Base-by-base conservation (phyloP, 1,140 invertebrate species). In the Oedothorax gibbosus region DNA sequence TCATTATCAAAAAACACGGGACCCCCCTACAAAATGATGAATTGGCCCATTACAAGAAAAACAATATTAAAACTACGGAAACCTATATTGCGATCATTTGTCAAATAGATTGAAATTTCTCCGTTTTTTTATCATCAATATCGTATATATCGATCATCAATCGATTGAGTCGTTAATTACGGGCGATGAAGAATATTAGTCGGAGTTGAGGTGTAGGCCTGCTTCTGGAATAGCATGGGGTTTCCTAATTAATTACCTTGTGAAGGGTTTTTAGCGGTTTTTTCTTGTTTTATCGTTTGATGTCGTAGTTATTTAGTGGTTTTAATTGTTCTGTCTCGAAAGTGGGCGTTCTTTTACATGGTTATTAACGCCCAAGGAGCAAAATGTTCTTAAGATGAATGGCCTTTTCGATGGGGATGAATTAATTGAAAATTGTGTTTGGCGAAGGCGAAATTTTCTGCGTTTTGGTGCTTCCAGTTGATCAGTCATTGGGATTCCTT, bases 101-200 rank as follows among this genome's bases (percentile, higher is more conserved):
- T 71, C 78, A 81, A 71, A 57, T 56, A 79, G 77, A 79, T 79
- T 79, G 77, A 79, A 79, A 81, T 81, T 53, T 65, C 60, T 64
- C 49, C 54, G 54, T 21, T 57, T 49, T 64, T 77, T 77, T 66
- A 56, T 66, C n/a, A 62, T 51, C 35, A 35, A 35, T 35, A 35
- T 35, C 35, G 35, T 35, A 35, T 35, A 35, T 35, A 35, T 35
- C 65, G 51, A 79, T 79, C 77, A 51, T 66, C 66, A 62, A 79
- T 79, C 76, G 64, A 79, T 57, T 20, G 51, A 81, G 53, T 71
- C 78, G 71, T 81, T 81, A 68, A 81, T 81, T 68, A 81, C 66
- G 21, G 64, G 78, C 78, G 78, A 81, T 81, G 78, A 81, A 69
- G 78, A 69, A 49, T 60, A 81, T 80, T 69, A 81, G 78, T 81